These are phyloP conservation scores for Asobara japonica DNA, from an alignment of 1,140 invertebrate genomes.

Conservation along the genomic window DNA sequence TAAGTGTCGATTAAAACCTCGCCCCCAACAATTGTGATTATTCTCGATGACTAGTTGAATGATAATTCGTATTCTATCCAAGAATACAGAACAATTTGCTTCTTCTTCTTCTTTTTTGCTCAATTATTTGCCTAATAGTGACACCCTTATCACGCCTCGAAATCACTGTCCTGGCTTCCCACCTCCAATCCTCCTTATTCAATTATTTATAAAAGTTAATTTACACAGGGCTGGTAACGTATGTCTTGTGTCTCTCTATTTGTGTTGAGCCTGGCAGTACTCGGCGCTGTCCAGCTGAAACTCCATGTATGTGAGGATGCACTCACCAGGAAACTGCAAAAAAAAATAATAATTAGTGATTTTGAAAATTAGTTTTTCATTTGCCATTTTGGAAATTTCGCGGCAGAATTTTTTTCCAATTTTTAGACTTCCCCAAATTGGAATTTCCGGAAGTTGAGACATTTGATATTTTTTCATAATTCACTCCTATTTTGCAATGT, in stretches of 20 bases:
- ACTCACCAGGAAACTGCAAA: constrained; percentile 72
- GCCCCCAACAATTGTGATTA: constrained; percentile 60
- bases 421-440: no score
- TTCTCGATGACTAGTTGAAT: constrained; percentile 61
- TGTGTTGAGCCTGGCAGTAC: constrained; percentile 96
- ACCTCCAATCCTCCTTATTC: neutral
- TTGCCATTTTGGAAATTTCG: no score
- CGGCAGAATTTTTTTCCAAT: no score
- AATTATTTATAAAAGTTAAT: constrained; percentile 35
- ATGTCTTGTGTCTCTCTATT: constrained; percentile 74
- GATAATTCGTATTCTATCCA: constrained; percentile 49
- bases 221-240: constrained; percentile 42
- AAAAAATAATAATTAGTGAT: constrained; percentile 22
- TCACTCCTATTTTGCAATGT: no score
- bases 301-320: constrained; percentile 93
- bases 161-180: neutral
- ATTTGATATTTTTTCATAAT: no score
- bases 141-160: neutral
- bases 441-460: no score
- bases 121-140: neutral
- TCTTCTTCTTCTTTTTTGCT: no score
- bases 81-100: constrained; percentile 42
- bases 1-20: constrained; percentile 57
- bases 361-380: neutral
- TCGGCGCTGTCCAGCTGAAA: constrained; percentile 95